Percentiles rank a stretch among this genome's conserved stretches.
Evolutionary conservation across 2,113 vertebrate species (phyloP).

Genomic region (Tychaedon coryphoeus): DNA sequence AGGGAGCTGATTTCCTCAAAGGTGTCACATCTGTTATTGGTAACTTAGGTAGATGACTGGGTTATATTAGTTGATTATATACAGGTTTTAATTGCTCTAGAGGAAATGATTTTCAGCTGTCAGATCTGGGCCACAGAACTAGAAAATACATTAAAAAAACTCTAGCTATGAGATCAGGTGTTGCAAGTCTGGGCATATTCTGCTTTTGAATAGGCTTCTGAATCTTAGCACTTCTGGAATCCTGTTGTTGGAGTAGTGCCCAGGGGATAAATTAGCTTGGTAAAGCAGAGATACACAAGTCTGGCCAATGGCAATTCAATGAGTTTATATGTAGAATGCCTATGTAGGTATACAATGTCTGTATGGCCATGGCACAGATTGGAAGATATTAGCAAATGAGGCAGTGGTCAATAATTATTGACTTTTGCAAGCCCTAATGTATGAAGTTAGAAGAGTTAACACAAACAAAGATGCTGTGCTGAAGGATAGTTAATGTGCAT

Average conservation of each 20-base stretch:
- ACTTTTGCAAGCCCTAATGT: not conserved
- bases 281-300: not conserved
- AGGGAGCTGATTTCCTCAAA: not conserved
- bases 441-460: not conserved
- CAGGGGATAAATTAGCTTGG: not conserved
- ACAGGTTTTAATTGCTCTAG: not conserved
- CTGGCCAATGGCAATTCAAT: not conserved
- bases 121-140: not conserved
- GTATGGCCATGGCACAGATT: not conserved
- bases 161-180: not conserved
- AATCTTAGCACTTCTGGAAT: not conserved
- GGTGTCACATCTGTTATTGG: not conserved
- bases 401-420: not conserved
- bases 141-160: not conserved
- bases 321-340: not conserved
- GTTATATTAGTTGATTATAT: not conserved
- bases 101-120: not conserved
- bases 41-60: not conserved
- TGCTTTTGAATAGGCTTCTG: not conserved
- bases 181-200: rapidly evolving
- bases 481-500: not conserved
- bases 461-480: not conserved
- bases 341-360: not conserved
- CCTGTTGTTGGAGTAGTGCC: not conserved
- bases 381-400: not conserved